phyloP scores from a whole-genome alignment of 2,888 invertebrate species.

The Scaptomyza reducta region DNA sequence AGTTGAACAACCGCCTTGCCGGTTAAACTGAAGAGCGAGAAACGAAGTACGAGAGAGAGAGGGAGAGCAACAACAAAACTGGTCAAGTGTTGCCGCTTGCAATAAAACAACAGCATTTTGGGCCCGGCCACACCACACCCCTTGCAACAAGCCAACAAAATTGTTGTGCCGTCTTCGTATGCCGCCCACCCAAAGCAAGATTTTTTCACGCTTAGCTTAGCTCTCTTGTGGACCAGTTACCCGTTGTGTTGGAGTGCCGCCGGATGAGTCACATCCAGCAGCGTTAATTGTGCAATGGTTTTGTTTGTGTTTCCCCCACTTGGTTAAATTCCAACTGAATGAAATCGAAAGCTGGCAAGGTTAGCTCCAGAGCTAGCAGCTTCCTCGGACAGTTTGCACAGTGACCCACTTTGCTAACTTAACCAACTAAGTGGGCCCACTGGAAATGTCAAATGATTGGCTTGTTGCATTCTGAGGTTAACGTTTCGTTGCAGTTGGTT shows the following conservation, averaged over 20 bases:
- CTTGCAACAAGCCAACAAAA: slow-evolving; percentile 15
- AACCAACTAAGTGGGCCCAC: slow-evolving; percentile 17
- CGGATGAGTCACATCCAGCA: slow-evolving; percentile 52
- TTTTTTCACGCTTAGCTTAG: slow-evolving; percentile 18
- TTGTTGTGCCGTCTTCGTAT: slow-evolving; percentile 31
- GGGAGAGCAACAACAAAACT: slow-evolving; percentile 31
- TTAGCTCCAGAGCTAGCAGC: slow-evolving; percentile 43
- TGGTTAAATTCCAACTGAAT: slow-evolving; percentile 37
- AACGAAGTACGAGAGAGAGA: not conserved
- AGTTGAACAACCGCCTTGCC: slow-evolving; percentile 57
- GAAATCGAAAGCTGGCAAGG: slow-evolving; percentile 73
- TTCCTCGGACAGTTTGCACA: slow-evolving; percentile 33
- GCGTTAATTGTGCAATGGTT: slow-evolving; percentile 63
- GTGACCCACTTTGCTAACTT: slow-evolving; percentile 48
- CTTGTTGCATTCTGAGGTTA: slow-evolving; percentile 44
- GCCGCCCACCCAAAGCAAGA: slow-evolving; percentile 40
- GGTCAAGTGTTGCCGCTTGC: slow-evolving; percentile 47
- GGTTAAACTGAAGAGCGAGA: slow-evolving; percentile 6
- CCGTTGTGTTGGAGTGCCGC: slow-evolving; percentile 30
- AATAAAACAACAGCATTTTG: slow-evolving; percentile 30
- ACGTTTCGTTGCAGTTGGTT: slow-evolving; percentile 37
- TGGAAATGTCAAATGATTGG: slow-evolving; percentile 56
- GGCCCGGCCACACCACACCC: slow-evolving; percentile 53
- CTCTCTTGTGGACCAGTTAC: slow-evolving; percentile 43
- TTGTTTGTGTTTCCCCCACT: slow-evolving; percentile 20